These are phyloP conservation scores for Mobula hypostoma DNA, from an alignment of 2,113 vertebrate species.

Conservation along the genomic window DNA sequence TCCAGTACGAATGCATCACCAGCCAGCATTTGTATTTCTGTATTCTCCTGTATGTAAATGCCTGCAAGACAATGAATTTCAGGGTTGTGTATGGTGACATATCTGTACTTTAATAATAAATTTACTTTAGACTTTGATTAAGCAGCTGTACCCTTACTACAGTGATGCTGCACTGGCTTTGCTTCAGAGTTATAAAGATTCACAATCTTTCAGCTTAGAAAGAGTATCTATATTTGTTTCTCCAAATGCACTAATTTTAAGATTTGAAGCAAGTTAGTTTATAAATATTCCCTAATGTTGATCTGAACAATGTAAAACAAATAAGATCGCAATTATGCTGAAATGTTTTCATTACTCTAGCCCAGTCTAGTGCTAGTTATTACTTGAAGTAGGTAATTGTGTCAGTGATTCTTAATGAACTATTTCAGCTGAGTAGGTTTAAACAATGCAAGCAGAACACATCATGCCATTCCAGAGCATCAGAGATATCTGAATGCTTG, in stretches of 20 bases:
- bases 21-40: no score
- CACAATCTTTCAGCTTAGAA: neutral
- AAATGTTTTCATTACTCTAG: neutral
- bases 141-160: no score
- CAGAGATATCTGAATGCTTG: neutral
- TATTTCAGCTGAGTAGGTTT: constrained; percentile 9
- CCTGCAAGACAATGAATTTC: no score
- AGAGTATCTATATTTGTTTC: constrained; percentile 3
- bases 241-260: constrained; percentile 9
- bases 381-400: constrained; percentile 26
- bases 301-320: constrained; percentile 12
- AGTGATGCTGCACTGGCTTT: no score
- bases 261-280: constrained; percentile 21
- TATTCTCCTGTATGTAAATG: no score
- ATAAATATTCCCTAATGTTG: constrained; percentile 11
- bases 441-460: constrained; percentile 12
- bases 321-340: constrained; percentile 24
- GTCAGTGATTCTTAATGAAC: constrained; percentile 32
- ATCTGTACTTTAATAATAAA: no score
- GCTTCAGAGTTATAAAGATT: neutral
- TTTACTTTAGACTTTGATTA: no score
- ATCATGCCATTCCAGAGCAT: constrained; percentile 1
- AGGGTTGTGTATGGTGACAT: no score
- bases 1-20: no score
- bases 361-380: neutral